Percentiles rank a stretch among this genome's conserved stretches.
Conservation (phyloP, 1,140 invertebrate species). For the Anastatus disparis region DNA sequence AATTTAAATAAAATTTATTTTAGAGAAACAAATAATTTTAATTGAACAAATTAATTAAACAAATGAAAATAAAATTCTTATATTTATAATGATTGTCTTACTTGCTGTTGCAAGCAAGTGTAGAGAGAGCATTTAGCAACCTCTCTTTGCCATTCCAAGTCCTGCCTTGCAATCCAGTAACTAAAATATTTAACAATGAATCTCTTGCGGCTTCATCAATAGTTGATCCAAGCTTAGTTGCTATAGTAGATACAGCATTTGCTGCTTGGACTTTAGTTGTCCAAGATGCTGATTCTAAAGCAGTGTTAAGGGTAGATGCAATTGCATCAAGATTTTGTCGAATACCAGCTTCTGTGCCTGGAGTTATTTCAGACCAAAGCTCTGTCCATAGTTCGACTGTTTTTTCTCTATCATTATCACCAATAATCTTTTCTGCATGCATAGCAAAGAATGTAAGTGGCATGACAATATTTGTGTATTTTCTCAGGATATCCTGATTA, state of each 20-base stretch:
- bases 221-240: slow-evolving; percentile 76
- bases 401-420: slow-evolving; percentile 72
- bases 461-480: slow-evolving; percentile 80
- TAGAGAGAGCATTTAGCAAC: slow-evolving; percentile 80
- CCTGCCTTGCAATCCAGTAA: slow-evolving; percentile 80
- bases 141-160: slow-evolving; percentile 91
- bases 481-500: slow-evolving; percentile 84
- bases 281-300: slow-evolving; percentile 86
- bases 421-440: slow-evolving; percentile 79
- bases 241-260: slow-evolving; percentile 81
- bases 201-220: slow-evolving; percentile 76
- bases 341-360: slow-evolving; percentile 85
- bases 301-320: slow-evolving; percentile 74
- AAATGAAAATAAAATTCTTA: slow-evolving; percentile 7
- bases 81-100: slow-evolving; percentile 61
- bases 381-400: slow-evolving; percentile 81
- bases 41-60: slow-evolving; percentile 13
- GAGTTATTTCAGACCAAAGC: slow-evolving; percentile 88
- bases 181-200: slow-evolving; percentile 75
- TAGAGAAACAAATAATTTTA: slow-evolving; percentile 20
- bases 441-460: slow-evolving; percentile 90
- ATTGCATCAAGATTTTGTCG: slow-evolving; percentile 81
- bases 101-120: slow-evolving; percentile 77
- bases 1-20: background rate
- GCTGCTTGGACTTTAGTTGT: slow-evolving; percentile 87